Evolutionary conservation across 2,888 invertebrate genomes (phyloP).

Genomic region (Cataglyphis altisquamis): DNA sequence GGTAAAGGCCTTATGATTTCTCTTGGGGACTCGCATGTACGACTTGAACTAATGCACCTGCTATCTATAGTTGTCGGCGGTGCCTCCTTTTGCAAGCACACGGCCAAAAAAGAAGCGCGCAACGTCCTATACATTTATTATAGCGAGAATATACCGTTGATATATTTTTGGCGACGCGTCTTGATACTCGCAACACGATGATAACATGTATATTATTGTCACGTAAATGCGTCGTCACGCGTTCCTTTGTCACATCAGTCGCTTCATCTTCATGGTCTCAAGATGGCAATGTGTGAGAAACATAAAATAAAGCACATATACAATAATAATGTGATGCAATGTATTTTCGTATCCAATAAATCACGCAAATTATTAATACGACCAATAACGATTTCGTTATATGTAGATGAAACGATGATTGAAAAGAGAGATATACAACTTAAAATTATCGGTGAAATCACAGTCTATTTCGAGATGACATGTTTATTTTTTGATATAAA

Average conservation of each 20-base stretch:
- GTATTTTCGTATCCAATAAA: neutral
- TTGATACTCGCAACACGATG: slow-evolving; percentile 1
- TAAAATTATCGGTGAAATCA: slow-evolving; percentile 18
- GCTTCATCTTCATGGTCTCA: neutral
- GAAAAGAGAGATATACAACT: slow-evolving; percentile 10
- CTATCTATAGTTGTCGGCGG: slow-evolving; percentile 75
- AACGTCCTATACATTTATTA: slow-evolving; percentile 57
- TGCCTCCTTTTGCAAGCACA: slow-evolving; percentile 41
- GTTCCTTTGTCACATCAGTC: neutral
- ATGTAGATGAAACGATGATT: neutral
- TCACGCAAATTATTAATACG: neutral
- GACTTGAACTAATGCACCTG: slow-evolving; percentile 83
- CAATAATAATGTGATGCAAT: neutral
- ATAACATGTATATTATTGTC: slow-evolving; percentile 1
- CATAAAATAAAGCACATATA: neutral
- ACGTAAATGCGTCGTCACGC: neutral
- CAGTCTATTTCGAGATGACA: neutral
- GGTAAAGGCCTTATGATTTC: slow-evolving; percentile 85
- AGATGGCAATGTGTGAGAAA: neutral
- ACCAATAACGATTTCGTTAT: neutral
- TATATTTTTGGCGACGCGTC: neutral
- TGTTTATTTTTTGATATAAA: slow-evolving; percentile 5
- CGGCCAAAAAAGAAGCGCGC: slow-evolving; percentile 38
- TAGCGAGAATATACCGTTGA: neutral
- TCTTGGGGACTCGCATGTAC: slow-evolving; percentile 82